phyloP scores from a whole-genome alignment of 2,797 vertebrate genomes.

The Cuniculus paca region DNA sequence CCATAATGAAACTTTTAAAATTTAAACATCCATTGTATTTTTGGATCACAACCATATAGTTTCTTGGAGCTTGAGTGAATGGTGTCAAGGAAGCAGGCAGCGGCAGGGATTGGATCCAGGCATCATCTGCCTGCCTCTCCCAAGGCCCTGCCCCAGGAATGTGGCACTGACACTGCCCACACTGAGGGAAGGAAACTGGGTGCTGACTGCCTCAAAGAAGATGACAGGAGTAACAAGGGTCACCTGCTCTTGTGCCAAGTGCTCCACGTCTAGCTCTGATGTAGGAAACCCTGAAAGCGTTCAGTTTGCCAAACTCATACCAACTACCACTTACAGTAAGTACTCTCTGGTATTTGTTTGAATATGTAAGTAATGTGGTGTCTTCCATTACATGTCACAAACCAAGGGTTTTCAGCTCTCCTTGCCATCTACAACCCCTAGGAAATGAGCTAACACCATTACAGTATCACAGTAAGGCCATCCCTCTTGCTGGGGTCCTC shows the following conservation, averaged over 20 bases:
- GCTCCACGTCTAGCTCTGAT: background rate
- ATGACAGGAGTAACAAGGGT: accelerated
- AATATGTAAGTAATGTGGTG: background rate
- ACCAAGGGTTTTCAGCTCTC: background rate
- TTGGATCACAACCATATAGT: background rate
- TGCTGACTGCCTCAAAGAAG: background rate
- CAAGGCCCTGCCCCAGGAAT: accelerated
- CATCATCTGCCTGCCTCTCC: background rate
- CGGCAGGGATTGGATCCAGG: accelerated
- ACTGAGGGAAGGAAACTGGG: background rate
- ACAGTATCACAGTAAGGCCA: no score
- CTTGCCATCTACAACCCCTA: background rate
- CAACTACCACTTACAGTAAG: background rate
- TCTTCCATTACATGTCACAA: background rate
- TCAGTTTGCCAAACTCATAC: background rate
- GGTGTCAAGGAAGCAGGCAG: no score
- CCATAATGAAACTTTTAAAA: background rate
- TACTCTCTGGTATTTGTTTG: background rate
- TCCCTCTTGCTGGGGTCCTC: background rate
- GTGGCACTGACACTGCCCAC: accelerated
- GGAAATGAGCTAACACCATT: background rate
- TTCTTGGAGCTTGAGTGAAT: background rate
- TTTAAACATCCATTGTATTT: background rate
- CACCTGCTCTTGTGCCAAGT: background rate
- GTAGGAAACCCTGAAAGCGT: background rate